Conservation (phyloP, 2,113 vertebrate genomes). For the Lanius collurio region DNA sequence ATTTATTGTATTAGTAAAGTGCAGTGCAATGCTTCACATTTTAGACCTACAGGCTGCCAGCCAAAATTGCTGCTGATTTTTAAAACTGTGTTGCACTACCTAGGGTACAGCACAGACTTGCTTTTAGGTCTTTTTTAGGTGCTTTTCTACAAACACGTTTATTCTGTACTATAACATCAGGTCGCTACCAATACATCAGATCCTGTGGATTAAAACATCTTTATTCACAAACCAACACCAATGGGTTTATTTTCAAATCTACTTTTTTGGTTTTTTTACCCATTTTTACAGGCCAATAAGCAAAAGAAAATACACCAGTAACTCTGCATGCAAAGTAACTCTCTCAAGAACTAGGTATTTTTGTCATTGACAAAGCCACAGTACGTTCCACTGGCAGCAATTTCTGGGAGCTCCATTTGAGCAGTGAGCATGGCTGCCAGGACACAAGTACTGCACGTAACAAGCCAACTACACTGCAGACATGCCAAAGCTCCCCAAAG, state of each 20-base stretch:
- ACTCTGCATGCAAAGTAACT: neutral
- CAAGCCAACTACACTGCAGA: neutral
- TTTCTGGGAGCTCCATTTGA: neutral
- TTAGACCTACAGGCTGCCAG: neutral
- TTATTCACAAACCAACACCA: neutral
- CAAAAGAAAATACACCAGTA: neutral
- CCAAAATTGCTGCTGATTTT: neutral
- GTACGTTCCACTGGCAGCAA: neutral
- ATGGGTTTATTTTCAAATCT: neutral
- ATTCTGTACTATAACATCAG: neutral
- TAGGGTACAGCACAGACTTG: neutral
- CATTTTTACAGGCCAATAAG: neutral
- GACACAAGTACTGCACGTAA: neutral
- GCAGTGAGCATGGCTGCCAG: neutral
- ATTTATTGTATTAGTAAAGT: neutral
- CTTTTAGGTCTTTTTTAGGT: neutral
- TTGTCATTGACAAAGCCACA: slow-evolving; percentile 4
- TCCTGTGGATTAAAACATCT: neutral
- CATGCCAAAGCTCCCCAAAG: neutral
- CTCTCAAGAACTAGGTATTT: neutral
- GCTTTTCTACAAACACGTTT: neutral
- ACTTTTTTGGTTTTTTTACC: neutral
- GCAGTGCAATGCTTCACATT: neutral
- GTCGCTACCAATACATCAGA: neutral
- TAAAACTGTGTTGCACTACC: neutral